A percentile compares a stretch with the other conserved stretches of the same genome.
Evolutionary conservation across 2,888 invertebrate genomes (phyloP).

Genomic region (Odontocolon sp.): DNA sequence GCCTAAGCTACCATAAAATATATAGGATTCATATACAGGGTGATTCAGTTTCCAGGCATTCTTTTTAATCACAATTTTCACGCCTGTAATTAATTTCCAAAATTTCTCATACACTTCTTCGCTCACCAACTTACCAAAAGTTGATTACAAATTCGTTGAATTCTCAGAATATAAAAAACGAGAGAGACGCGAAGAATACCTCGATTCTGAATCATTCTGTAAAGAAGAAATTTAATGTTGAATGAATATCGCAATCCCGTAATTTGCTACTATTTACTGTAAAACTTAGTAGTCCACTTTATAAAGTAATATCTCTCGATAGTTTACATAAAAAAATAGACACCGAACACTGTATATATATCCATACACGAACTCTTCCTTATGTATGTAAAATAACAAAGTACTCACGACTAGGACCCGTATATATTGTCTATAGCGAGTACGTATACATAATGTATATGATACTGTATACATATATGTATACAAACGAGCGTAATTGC

Average conservation of each 20-base stretch:
- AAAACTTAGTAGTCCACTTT: conserved; percentile 46
- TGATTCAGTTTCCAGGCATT: conserved; percentile 13
- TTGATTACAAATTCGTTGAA: no score
- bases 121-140: no score
- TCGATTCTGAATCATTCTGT: conserved; percentile 16
- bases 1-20: conserved; percentile 55
- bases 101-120: no score
- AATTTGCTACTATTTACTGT: conserved; percentile 54
- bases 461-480: conserved; percentile 36
- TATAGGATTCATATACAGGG: conserved; percentile 12
- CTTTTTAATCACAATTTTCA: not conserved
- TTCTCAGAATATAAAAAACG: not conserved
- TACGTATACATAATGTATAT: conserved; percentile 55
- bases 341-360: conserved; percentile 60
- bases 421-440: conserved; percentile 60
- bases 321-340: conserved; percentile 41
- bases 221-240: conserved; percentile 39
- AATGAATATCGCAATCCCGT: conserved; percentile 56
- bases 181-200: not conserved
- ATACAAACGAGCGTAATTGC: conserved; percentile 45
- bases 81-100: no score
- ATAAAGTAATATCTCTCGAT: conserved; percentile 50
- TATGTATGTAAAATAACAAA: conserved; percentile 71
- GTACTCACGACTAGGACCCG: conserved; percentile 42
- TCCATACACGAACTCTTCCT: conserved; percentile 58